A percentile compares a stretch with the other conserved stretches of the same genome.
Evolutionary conservation across 2,888 invertebrate species (phyloP).

Genomic region (Pterostichus niger): DNA sequence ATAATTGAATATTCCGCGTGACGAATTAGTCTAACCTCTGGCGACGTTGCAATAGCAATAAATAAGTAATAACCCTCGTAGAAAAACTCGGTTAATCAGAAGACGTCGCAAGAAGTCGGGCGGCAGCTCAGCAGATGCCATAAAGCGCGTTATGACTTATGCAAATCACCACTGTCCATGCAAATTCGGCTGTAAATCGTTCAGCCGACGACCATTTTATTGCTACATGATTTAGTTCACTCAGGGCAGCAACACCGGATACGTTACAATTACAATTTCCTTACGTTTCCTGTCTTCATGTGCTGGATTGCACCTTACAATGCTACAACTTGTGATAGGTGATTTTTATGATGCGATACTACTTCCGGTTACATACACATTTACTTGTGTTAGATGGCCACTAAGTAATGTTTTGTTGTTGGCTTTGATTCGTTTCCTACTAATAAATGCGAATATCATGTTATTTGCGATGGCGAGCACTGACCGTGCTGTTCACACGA

Average conservation of each 20-base stretch:
- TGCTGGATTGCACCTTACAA: constrained; percentile 12
- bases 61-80: constrained; percentile 43
- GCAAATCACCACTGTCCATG: constrained; percentile 69
- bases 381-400: constrained; percentile 73
- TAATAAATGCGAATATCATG: constrained; percentile 74
- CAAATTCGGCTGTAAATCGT: constrained; percentile 70
- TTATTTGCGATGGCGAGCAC: constrained; percentile 66
- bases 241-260: constrained; percentile 46
- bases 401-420: constrained; percentile 73
- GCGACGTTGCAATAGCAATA: constrained; percentile 20
- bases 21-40: constrained; percentile 24
- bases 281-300: constrained; percentile 34
- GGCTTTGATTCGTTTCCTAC: constrained; percentile 70
- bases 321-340: constrained; percentile 18
- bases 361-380: constrained; percentile 69
- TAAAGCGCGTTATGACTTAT: constrained; percentile 69
- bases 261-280: constrained; percentile 59
- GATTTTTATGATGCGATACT: constrained; percentile 62
- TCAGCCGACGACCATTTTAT: constrained; percentile 67
- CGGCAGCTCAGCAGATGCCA: constrained; percentile 20
- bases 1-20: constrained; percentile 39
- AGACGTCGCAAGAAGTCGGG: constrained; percentile 30
- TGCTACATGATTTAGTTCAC: constrained; percentile 68
- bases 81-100: constrained; percentile 48
- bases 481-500: constrained; percentile 41